phyloP scores from a whole-genome alignment of 2,888 invertebrate species.

The Chrysolina haemoptera region DNA sequence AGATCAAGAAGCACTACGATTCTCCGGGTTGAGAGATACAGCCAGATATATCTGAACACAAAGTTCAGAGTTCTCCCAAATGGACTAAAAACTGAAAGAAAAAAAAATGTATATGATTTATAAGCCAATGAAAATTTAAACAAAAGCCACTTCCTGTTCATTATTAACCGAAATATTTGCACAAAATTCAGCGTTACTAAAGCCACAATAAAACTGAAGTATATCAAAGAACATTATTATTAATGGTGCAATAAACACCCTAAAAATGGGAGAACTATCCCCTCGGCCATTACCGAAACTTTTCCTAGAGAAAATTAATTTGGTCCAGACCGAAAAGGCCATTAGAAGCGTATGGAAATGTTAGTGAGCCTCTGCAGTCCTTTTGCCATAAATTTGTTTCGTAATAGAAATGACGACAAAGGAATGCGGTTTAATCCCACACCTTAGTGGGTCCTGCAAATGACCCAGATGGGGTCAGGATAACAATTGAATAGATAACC shows the following conservation, averaged over 20 bases:
- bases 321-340: slow-evolving; percentile 9
- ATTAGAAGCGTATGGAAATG: slow-evolving; percentile 31
- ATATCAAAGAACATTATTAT: neutral
- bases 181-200: neutral
- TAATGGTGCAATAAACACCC: neutral
- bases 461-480: slow-evolving; percentile 6
- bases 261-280: slow-evolving; percentile 11
- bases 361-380: slow-evolving; percentile 39
- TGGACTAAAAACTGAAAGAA: too few species aligned
- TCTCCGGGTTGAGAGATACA: too few species aligned
- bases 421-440: slow-evolving; percentile 63
- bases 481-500: neutral
- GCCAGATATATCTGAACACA: too few species aligned
- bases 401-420: slow-evolving; percentile 65
- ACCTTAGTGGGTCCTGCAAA: slow-evolving; percentile 32
- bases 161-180: too few species aligned
- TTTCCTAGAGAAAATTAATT: slow-evolving; percentile 1
- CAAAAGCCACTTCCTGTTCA: too few species aligned
- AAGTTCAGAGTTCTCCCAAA: too few species aligned
- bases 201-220: neutral
- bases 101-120: too few species aligned
- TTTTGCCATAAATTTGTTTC: slow-evolving; percentile 65
- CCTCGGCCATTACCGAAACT: slow-evolving; percentile 7
- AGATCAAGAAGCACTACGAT: too few species aligned
- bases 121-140: too few species aligned